Percentiles rank a stretch among this genome's conserved stretches.
Conservation (phyloP, 2,888 invertebrate species). For the Hoplodrina blanda region DNA sequence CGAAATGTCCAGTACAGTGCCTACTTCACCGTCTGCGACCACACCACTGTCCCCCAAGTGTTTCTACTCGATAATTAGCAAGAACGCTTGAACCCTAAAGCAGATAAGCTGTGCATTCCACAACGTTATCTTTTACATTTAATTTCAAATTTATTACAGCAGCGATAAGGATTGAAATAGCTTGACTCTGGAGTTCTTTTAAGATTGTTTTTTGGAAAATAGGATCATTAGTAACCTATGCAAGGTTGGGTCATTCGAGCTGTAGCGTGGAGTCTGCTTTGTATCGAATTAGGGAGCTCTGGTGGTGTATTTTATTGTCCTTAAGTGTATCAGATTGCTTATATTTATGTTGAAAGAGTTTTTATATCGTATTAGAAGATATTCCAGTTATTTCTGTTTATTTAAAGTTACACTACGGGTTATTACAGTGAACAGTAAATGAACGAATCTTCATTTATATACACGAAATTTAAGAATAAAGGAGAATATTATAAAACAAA, state of each 20-base stretch:
- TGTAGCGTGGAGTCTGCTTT: slow-evolving; percentile 62
- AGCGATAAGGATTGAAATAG: slow-evolving; percentile 55
- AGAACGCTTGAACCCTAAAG: slow-evolving; percentile 74
- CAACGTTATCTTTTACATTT: slow-evolving; percentile 65
- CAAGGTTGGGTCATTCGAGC: slow-evolving; percentile 61
- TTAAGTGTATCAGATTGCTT: slow-evolving; percentile 4
- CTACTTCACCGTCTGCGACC: slow-evolving; percentile 32
- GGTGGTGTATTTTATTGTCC: slow-evolving; percentile 43
- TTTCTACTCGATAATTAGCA: slow-evolving; percentile 79
- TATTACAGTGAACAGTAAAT: neutral
- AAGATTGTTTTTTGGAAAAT: slow-evolving; percentile 43
- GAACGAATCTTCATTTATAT: no score
- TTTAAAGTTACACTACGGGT: neutral
- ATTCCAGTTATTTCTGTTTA: neutral
- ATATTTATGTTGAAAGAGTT: neutral
- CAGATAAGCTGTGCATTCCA: slow-evolving; percentile 74
- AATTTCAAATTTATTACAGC: slow-evolving; percentile 60
- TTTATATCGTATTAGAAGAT: neutral
- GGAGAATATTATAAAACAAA: no score
- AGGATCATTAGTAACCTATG: slow-evolving; percentile 67
- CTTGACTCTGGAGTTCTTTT: slow-evolving; percentile 18
- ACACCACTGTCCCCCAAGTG: slow-evolving; percentile 55
- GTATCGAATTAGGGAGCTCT: slow-evolving; percentile 55
- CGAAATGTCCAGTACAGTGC: slow-evolving; percentile 3
- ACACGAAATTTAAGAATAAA: no score